A percentile compares a stretch with the other conserved stretches of the same genome.
Conservation (phyloP, 2,797 vertebrate genomes). For the Pempheris klunzingeri region DNA sequence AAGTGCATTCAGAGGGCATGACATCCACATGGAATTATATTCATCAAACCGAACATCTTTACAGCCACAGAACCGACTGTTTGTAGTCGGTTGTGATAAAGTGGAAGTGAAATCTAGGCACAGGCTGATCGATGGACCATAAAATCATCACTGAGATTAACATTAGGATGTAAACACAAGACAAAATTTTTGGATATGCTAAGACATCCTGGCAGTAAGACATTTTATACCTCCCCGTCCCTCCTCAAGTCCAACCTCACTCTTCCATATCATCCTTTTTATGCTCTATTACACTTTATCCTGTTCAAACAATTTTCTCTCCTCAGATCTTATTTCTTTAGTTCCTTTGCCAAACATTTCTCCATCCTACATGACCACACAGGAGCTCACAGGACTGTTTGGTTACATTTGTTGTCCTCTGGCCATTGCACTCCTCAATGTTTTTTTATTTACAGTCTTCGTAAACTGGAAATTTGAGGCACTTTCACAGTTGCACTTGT, state of each 20-base stretch:
- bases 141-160: conserved; percentile 30
- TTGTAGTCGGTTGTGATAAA: conserved; percentile 55
- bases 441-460: not conserved
- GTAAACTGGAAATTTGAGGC: not conserved
- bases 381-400: conserved; percentile 47
- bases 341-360: not conserved
- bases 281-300: conserved; percentile 24
- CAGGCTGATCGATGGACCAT: conserved; percentile 31
- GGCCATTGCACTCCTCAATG: not conserved
- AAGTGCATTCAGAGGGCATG: conserved; percentile 14
- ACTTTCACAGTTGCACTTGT: not conserved
- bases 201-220: not conserved
- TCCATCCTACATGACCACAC: not conserved
- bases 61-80: conserved; percentile 16
- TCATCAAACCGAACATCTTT: conserved; percentile 31
- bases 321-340: conserved; percentile 20
- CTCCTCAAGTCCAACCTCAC: not conserved
- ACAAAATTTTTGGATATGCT: not conserved
- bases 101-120: conserved; percentile 17
- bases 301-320: conserved; percentile 31
- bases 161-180: conserved; percentile 1
- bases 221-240: not conserved
- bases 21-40: conserved; percentile 13
- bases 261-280: conserved; percentile 39
- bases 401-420: conserved; percentile 34